Percentiles rank a stretch among this genome's conserved stretches.
Conservation (phyloP, 2,113 vertebrate genomes). For the Rhinoderma darwinii region DNA sequence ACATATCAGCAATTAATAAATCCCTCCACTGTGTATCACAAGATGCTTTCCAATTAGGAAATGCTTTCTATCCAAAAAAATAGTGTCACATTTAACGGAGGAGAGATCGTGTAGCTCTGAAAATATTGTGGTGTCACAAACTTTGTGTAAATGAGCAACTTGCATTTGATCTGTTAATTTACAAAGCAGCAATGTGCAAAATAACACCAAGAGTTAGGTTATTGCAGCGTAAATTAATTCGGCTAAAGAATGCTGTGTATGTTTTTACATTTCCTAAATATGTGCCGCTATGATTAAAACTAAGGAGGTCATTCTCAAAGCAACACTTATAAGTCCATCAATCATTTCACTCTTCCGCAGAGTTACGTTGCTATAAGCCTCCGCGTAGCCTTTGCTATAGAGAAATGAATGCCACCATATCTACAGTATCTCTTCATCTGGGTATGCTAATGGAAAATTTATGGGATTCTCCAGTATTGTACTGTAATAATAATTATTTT, state of each 20-base stretch:
- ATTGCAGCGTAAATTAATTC: not conserved
- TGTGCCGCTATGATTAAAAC: not conserved
- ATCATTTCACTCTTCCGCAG: not conserved
- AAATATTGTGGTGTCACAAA: not conserved
- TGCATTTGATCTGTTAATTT: not conserved
- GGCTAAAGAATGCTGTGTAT: not conserved
- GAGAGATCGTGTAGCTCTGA: not conserved
- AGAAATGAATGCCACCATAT: not conserved
- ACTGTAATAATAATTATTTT: no score
- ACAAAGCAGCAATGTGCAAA: not conserved
- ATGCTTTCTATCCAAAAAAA: not conserved
- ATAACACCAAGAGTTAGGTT: not conserved
- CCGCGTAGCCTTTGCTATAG: not conserved
- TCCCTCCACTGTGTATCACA: not conserved
- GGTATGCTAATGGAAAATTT: no score
- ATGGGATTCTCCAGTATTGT: no score
- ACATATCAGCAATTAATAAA: no score
- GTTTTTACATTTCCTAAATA: not conserved
- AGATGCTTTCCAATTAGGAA: not conserved
- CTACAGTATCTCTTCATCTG: no score
- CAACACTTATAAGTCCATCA: not conserved
- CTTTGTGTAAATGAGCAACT: not conserved
- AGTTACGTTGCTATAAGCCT: no score
- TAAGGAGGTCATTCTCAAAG: not conserved
- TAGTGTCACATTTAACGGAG: not conserved